phyloP scores from a whole-genome alignment of 37 sponge, comb jelly and placozoan species.

The Spongilla lacustris region DNA sequence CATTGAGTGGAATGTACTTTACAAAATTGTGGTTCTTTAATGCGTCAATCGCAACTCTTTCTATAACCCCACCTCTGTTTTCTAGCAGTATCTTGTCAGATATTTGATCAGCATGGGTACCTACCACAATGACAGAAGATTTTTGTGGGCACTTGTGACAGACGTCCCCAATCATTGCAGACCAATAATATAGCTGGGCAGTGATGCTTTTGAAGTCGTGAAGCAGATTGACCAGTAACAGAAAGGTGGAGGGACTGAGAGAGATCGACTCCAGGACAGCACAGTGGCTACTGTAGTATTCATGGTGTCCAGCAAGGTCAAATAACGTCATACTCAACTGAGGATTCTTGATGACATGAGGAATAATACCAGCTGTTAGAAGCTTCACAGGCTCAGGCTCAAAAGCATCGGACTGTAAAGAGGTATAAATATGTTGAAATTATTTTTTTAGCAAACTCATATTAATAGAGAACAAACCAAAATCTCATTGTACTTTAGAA shows the following conservation, averaged over 20 bases:
- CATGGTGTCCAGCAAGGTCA: constrained; percentile 48
- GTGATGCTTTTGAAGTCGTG: constrained; percentile 13
- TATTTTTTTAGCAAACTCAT: too few relatives aligned
- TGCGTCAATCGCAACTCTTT: not conserved
- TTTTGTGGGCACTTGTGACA: not conserved
- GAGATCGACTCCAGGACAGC: constrained; percentile 15
- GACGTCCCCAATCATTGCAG: constrained; percentile 3
- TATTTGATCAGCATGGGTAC: constrained; percentile 20
- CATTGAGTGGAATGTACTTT: constrained; percentile 3
- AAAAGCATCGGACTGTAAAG: too few relatives aligned
- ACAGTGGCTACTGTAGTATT: constrained; percentile 38
- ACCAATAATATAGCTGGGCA: constrained; percentile 23
- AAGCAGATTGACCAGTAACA: constrained; percentile 30
- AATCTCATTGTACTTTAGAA: too few relatives aligned
- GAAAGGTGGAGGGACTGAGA: constrained; percentile 12
- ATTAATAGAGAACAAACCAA: too few relatives aligned
- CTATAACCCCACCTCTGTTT: not conserved
- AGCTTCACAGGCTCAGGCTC: too few relatives aligned
- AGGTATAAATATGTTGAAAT: too few relatives aligned
- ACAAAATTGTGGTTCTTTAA: not conserved
- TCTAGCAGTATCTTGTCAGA: not conserved
- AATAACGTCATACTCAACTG: constrained; percentile 14
- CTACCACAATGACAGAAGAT: constrained; percentile 35
- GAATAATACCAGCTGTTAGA: constrained; percentile 44
- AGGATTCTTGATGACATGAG: not conserved